phyloP scores from a whole-genome alignment of 2,797 vertebrate genomes.

The Gastrophryne carolinensis region DNA sequence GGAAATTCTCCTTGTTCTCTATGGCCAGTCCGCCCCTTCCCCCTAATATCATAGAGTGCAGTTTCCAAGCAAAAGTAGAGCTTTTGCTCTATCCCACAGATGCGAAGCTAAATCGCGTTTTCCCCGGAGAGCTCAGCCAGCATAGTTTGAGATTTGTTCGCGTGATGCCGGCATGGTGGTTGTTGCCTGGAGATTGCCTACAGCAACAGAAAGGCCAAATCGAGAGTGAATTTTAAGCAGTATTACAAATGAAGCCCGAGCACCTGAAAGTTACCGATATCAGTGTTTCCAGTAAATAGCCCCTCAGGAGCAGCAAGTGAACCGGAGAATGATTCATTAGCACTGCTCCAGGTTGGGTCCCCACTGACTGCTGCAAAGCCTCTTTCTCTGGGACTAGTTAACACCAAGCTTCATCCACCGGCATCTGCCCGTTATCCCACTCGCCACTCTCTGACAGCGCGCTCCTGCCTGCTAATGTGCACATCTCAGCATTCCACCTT shows the following conservation, averaged over 20 bases:
- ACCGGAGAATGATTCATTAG: slow-evolving; percentile 18
- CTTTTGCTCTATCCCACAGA: not conserved
- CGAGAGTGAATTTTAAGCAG: slow-evolving; percentile 20
- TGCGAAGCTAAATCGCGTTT: not conserved
- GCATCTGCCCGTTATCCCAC: not conserved
- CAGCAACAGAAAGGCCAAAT: slow-evolving; percentile 15
- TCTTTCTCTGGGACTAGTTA: slow-evolving; percentile 16
- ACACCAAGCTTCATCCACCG: not conserved
- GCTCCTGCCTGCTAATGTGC: not conserved
- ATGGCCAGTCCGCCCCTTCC: too few species aligned
- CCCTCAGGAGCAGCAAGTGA: slow-evolving; percentile 6
- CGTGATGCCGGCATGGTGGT: slow-evolving; percentile 1
- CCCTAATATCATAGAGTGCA: too few species aligned
- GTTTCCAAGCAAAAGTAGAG: too few species aligned
- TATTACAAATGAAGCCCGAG: not conserved
- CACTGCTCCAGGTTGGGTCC: slow-evolving; percentile 3
- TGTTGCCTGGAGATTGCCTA: slow-evolving; percentile 27
- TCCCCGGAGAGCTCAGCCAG: not conserved
- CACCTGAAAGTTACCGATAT: not conserved
- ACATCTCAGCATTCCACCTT: not conserved
- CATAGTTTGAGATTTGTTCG: not conserved
- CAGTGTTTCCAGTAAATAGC: slow-evolving; percentile 18
- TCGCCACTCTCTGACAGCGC: not conserved
- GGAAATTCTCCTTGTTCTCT: too few species aligned
- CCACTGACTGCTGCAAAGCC: not conserved